Evolutionary conservation across 64 coral and sea anemone genomes (phyloP).

Genomic region (Porites lutea): DNA sequence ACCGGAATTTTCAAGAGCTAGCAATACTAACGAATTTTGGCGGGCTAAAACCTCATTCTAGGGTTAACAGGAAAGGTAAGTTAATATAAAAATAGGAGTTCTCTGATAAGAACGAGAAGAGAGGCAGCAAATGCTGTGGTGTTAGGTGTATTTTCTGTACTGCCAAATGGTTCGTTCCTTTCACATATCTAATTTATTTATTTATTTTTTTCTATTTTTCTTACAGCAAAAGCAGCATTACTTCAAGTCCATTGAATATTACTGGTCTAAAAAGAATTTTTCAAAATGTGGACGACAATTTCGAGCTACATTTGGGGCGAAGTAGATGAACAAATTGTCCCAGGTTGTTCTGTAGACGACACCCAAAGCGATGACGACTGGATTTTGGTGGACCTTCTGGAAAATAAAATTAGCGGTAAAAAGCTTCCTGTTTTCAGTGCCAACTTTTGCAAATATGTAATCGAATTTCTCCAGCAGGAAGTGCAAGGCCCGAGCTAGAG

Average conservation of each 20-base stretch:
- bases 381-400: conserved; percentile 84
- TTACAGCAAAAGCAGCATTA: conserved; percentile 43
- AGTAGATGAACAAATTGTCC: conserved; percentile 87
- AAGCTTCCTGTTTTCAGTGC: no score
- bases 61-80: conserved; percentile 15
- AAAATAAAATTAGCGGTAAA: background rate
- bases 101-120: no score
- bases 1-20: background rate
- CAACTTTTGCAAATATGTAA: background rate
- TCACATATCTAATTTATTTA: background rate
- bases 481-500: background rate
- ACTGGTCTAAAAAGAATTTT: conserved; percentile 12
- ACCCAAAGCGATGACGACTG: conserved; percentile 85
- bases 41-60: conserved; percentile 8
- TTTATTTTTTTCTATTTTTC: conserved; percentile 2
- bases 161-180: no score
- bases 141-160: no score
- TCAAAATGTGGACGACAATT: conserved; percentile 83
- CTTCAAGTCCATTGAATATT: background rate
- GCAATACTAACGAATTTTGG: conserved; percentile 67
- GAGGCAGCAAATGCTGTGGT: no score
- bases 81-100: background rate
- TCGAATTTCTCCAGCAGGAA: background rate
- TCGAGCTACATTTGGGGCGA: conserved; percentile 94
- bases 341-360: conserved; percentile 75